Evolutionary conservation across 30 jellyfish, hydroid and myxozoan genomes (phyloP).

Genomic region (Cassiopea andromeda): DNA sequence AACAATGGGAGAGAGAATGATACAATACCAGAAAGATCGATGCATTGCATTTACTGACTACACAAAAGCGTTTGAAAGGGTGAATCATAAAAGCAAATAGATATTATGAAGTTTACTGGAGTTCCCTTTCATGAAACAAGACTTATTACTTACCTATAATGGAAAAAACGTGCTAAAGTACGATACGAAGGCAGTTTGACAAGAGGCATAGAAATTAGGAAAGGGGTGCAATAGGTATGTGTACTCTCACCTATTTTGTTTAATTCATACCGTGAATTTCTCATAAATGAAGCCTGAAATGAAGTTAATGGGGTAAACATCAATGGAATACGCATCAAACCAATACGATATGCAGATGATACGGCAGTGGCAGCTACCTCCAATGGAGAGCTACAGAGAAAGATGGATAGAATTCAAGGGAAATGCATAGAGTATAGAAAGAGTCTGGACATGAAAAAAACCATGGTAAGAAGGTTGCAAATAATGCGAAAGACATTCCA

Average conservation of each 20-base stretch:
- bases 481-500: slow-evolving; percentile 1
- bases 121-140: slow-evolving; percentile 18
- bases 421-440: slow-evolving; percentile 15
- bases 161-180: slow-evolving; percentile 21
- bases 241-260: slow-evolving; percentile 7
- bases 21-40: slow-evolving; percentile 1
- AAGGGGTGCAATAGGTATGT: slow-evolving; percentile 49
- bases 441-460: background rate
- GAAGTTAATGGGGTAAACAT: slow-evolving; percentile 8
- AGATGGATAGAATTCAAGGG: slow-evolving; percentile 8
- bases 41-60: slow-evolving; percentile 12
- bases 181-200: background rate
- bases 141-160: slow-evolving; percentile 11
- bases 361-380: slow-evolving; percentile 8
- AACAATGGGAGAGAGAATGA: slow-evolving; percentile 6
- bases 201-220: slow-evolving; percentile 8
- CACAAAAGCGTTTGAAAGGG: slow-evolving; percentile 49
- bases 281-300: background rate
- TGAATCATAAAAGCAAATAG: slow-evolving; percentile 15
- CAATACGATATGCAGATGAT: slow-evolving; percentile 40
- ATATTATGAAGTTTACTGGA: background rate
- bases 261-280: background rate
- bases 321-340: background rate
- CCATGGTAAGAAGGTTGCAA: slow-evolving; percentile 17
- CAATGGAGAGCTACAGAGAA: background rate